phyloP scores from a whole-genome alignment of 2,113 vertebrate genomes.

The Pipra filicauda region DNA sequence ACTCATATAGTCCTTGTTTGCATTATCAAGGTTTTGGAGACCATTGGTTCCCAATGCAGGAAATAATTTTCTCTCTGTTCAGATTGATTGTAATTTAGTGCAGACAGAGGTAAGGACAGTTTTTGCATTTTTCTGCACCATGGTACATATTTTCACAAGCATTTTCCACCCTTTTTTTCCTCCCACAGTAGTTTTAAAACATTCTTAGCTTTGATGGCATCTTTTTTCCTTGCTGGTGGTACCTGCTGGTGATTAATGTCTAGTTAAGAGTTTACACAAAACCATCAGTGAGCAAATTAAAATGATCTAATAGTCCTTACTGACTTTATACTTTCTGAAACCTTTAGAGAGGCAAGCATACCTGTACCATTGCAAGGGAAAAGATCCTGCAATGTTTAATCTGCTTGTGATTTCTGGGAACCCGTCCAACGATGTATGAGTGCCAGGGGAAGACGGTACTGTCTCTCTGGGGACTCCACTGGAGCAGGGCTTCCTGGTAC shows the following conservation, averaged over 20 bases:
- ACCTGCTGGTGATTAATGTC: neutral
- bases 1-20: fast-evolving
- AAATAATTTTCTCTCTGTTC: neutral
- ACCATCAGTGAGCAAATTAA: neutral
- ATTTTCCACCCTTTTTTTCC: neutral
- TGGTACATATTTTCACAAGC: neutral
- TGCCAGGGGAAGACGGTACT: neutral
- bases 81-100: neutral
- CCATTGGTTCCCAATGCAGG: neutral
- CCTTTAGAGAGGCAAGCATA: neutral
- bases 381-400: neutral
- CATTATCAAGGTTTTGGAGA: neutral
- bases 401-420: neutral
- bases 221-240: neutral
- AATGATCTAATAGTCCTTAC: neutral
- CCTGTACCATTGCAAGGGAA: neutral
- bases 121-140: neutral
- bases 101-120: neutral
- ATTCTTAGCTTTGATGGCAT: neutral
- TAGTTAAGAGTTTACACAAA: neutral
- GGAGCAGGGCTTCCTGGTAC: neutral
- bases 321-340: neutral
- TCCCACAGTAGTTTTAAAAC: neutral
- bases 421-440: neutral
- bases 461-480: neutral